Evolutionary conservation across 2,797 vertebrate genomes (phyloP).

Genomic region (Anguilla megastoma): DNA sequence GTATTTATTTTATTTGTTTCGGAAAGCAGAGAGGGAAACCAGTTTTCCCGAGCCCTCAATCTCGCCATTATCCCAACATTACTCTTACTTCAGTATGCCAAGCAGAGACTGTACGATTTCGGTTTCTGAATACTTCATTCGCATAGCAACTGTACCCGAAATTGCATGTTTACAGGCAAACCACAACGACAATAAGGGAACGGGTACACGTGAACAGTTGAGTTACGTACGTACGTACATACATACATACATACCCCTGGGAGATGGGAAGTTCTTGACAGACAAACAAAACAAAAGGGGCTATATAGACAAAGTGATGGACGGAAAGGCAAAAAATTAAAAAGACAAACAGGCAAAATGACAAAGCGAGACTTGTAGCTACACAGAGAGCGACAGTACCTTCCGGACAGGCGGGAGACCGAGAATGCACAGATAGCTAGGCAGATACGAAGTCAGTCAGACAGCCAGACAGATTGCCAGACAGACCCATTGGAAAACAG

Average conservation of each 20-base stretch:
- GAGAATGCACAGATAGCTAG: conserved; percentile 40
- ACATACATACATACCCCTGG: background rate
- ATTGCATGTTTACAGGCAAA: background rate
- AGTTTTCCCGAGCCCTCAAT: background rate
- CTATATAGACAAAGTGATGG: background rate
- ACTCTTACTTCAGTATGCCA: background rate
- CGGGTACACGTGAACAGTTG: background rate
- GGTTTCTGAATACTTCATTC: background rate
- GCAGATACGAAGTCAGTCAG: conserved; percentile 37
- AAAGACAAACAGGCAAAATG: conserved; percentile 21
- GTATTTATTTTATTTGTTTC: background rate
- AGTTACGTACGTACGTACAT: background rate
- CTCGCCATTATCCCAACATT: background rate
- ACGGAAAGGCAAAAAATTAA: background rate
- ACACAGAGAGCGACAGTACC: conserved; percentile 36
- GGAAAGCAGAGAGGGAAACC: background rate
- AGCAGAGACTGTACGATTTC: background rate
- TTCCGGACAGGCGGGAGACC: conserved; percentile 36
- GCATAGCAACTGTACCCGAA: background rate
- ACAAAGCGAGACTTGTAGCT: conserved; percentile 28
- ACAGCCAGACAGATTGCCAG: conserved; percentile 52
- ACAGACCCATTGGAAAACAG: conserved; percentile 51
- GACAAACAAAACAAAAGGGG: conserved; percentile 2
- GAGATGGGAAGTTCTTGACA: conserved; percentile 6
- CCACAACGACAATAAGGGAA: background rate